A percentile compares a stretch with the other conserved stretches of the same genome.
phyloP scores from a whole-genome alignment of 1,140 invertebrate species.

The Asobara japonica region DNA sequence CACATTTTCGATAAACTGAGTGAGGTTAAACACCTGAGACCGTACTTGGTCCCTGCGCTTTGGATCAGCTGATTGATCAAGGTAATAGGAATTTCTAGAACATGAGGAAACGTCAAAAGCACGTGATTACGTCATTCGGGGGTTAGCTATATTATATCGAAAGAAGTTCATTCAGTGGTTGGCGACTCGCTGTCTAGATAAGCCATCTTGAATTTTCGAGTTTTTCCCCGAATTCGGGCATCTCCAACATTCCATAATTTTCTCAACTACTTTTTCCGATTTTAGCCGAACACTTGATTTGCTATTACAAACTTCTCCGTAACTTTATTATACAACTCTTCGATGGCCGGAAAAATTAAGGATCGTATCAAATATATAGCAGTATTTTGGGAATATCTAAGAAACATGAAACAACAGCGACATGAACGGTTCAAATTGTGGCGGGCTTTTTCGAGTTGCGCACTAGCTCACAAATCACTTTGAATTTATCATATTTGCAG shows the following conservation, averaged over 20 bases:
- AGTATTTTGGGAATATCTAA: too few relatives aligned
- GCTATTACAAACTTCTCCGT: background rate
- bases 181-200: background rate
- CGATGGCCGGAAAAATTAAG: too few relatives aligned
- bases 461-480: too few relatives aligned
- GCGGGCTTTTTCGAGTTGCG: too few relatives aligned
- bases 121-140: background rate
- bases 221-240: too few relatives aligned
- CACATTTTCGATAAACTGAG: background rate
- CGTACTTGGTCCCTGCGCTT: background rate
- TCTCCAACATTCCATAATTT: too few relatives aligned
- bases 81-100: background rate
- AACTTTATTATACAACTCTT: too few relatives aligned
- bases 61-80: slow-evolving; percentile 3
- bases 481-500: too few relatives aligned
- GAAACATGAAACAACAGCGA: too few relatives aligned
- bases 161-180: background rate
- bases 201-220: background rate
- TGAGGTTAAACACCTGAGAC: background rate
- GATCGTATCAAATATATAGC: too few relatives aligned
- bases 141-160: background rate
- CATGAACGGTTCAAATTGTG: too few relatives aligned
- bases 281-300: background rate
- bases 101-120: background rate
- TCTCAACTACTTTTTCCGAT: too few relatives aligned